phyloP scores from a whole-genome alignment of 2,113 vertebrate genomes.

The Xiphophorus couchianus region DNA sequence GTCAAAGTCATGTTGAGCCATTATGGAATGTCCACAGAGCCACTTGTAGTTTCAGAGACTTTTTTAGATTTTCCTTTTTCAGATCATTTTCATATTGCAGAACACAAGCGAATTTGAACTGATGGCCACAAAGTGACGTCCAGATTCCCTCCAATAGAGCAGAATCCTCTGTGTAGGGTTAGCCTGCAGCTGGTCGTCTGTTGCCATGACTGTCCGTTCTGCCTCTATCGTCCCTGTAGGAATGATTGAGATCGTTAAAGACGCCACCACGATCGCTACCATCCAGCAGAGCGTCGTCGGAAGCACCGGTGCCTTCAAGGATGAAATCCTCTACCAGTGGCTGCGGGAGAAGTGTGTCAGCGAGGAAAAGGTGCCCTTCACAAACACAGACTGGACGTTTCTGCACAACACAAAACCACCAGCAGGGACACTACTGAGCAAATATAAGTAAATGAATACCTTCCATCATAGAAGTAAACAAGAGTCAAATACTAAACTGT shows the following conservation, averaged over 20 bases:
- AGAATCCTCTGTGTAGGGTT: too few species aligned
- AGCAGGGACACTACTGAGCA: neutral
- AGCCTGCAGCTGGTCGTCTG: neutral
- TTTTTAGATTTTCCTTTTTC: too few species aligned
- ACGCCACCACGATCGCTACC: conserved; percentile 97
- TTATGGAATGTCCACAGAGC: too few species aligned
- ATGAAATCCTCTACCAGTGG: conserved; percentile 97
- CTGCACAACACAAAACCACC: neutral
- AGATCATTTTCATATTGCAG: too few species aligned
- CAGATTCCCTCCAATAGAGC: too few species aligned
- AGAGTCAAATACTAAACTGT: neutral
- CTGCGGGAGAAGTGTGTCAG: conserved; percentile 91
- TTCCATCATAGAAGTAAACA: too few species aligned
- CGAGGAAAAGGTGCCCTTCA: conserved; percentile 88
- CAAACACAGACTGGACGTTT: neutral
- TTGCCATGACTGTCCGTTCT: neutral
- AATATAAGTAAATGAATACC: neutral
- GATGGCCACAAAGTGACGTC: too few species aligned
- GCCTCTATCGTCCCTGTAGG: conserved; percentile 75
- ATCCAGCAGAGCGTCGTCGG: conserved; percentile 98
- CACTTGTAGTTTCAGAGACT: too few species aligned
- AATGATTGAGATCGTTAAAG: conserved; percentile 98
- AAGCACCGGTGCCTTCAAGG: conserved; percentile 96
- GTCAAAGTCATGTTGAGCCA: too few species aligned
- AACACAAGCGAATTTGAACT: too few species aligned